These are phyloP conservation scores for Colletes gigas DNA, from an alignment of 1,140 invertebrate species.

Conservation along the genomic window DNA sequence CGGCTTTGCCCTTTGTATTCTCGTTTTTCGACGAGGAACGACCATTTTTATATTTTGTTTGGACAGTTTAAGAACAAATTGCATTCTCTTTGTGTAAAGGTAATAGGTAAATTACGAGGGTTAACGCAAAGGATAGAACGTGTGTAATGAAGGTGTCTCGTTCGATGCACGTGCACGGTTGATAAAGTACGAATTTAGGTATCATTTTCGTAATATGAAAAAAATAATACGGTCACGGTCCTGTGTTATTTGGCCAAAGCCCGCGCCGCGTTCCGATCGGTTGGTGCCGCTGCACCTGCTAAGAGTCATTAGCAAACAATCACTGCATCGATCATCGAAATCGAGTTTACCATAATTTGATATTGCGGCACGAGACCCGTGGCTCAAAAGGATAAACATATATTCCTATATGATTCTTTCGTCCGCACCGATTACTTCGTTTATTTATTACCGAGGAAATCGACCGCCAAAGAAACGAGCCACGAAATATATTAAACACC, in stretches of 20 bases:
- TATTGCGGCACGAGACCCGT: background rate
- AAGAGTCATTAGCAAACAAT: slow-evolving; percentile 28
- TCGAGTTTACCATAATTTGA: slow-evolving; percentile 29
- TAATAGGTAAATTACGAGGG: too few species aligned
- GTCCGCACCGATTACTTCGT: background rate
- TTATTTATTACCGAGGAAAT: background rate
- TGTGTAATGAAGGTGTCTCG: background rate
- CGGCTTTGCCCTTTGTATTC: too few species aligned
- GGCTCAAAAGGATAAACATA: background rate
- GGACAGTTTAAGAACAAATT: too few species aligned
- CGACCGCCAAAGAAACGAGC: too few species aligned
- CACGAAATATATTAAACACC: background rate
- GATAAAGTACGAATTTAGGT: background rate
- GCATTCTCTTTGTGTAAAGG: too few species aligned
- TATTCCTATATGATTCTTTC: background rate
- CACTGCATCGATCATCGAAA: slow-evolving; percentile 32
- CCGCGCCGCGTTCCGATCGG: too few species aligned
- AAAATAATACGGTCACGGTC: background rate
- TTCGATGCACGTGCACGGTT: background rate
- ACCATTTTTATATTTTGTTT: too few species aligned
- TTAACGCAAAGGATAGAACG: too few species aligned
- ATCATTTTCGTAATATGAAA: slow-evolving; percentile 23
- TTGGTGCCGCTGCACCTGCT: slow-evolving; percentile 18
- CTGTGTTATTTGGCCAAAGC: background rate
- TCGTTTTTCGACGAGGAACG: too few species aligned